phyloP scores from a whole-genome alignment of 2,113 vertebrate species.

The Xiphophorus couchianus region DNA sequence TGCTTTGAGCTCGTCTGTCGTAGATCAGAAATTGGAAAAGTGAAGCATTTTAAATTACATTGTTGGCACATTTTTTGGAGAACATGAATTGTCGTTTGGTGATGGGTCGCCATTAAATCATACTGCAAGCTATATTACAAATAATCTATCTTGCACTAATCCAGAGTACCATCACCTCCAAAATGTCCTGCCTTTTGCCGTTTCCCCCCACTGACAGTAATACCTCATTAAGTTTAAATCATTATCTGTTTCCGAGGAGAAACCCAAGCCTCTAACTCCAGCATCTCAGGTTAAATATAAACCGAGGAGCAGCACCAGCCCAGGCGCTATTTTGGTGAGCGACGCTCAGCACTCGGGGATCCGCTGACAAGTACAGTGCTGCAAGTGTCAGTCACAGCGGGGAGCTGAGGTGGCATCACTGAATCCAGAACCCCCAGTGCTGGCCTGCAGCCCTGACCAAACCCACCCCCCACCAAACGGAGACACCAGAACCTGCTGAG shows the following conservation, averaged over 20 bases:
- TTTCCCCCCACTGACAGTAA: constrained; percentile 44
- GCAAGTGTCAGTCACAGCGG: constrained; percentile 61
- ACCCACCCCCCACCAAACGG: constrained; percentile 9
- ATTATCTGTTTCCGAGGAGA: constrained; percentile 55
- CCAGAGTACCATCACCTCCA: constrained; percentile 9
- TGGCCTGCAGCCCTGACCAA: constrained; percentile 40
- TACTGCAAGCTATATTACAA: constrained; percentile 5
- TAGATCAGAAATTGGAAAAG: neutral
- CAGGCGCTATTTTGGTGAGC: constrained; percentile 78
- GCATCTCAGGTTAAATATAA: constrained; percentile 71
- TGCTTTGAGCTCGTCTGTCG: constrained; percentile 8
- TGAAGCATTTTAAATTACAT: too few relatives aligned
- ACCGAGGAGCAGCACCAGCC: constrained; percentile 35
- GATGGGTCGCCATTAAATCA: neutral
- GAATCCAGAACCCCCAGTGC: constrained; percentile 40
- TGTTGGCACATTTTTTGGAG: neutral
- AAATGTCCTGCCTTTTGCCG: constrained; percentile 7
- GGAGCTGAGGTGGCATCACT: constrained; percentile 65
- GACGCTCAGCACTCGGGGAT: constrained; percentile 67
- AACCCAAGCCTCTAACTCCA: constrained; percentile 60
- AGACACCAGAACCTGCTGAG: constrained; percentile 23
- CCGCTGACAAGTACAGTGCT: constrained; percentile 79
- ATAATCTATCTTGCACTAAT: constrained; percentile 11
- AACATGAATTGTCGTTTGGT: neutral
- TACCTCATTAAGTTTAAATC: constrained; percentile 44